phyloP scores from a whole-genome alignment of 2,797 vertebrate species.

The Arctocebus calabarensis region DNA sequence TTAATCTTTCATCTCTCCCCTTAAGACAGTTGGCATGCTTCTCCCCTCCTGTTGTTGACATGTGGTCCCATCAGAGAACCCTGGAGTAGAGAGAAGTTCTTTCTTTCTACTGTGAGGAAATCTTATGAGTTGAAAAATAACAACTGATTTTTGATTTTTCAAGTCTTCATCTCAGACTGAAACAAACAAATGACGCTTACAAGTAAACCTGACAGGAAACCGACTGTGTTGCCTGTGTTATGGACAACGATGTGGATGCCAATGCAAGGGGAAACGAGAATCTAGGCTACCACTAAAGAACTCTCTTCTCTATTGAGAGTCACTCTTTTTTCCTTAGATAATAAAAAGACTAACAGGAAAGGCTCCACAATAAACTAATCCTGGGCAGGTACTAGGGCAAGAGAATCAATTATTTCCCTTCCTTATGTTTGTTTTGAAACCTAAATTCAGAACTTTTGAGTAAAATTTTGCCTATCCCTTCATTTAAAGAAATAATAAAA shows the following conservation, averaged over 20 bases:
- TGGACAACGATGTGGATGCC: neutral
- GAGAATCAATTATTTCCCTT: neutral
- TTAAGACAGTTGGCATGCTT: neutral
- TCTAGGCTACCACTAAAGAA: neutral
- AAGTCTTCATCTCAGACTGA: slow-evolving; percentile 33
- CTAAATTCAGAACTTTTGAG: neutral
- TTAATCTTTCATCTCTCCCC: neutral
- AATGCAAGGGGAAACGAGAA: neutral
- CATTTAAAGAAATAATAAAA: neutral
- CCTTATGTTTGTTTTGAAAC: neutral
- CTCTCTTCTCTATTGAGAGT: neutral
- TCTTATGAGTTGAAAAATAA: slow-evolving; percentile 51
- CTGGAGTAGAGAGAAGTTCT: neutral
- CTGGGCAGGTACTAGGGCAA: neutral
- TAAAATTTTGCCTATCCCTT: neutral
- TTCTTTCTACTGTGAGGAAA: slow-evolving; percentile 8
- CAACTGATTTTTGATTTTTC: slow-evolving; percentile 32
- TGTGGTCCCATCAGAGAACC: neutral
- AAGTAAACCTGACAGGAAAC: slow-evolving; percentile 25
- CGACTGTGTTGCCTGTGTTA: neutral
- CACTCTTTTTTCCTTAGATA: neutral
- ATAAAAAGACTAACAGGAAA: neutral
- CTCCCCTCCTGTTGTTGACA: neutral
- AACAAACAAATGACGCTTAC: slow-evolving; percentile 41
- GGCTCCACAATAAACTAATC: neutral